Base-by-base conservation (phyloP, 2,888 invertebrate species). In the Tipula lateralis region DNA sequence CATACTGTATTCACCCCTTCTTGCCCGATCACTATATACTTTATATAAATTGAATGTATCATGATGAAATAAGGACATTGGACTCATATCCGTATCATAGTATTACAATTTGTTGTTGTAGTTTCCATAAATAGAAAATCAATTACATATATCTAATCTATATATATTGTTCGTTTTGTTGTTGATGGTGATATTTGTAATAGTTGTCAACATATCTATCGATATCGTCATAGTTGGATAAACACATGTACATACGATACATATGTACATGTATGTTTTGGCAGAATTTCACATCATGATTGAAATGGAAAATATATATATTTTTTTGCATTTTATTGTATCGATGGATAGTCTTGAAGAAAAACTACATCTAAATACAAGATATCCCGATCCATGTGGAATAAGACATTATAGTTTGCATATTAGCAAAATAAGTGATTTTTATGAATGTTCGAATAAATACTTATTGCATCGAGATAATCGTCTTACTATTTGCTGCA, bases 121-220 rank as follows among this genome's bases (percentile, higher is more conserved):
- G 24, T 12, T 66, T 66, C 66, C 66, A 66, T 66, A 66, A 66
- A 66, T 66, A 66, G 66, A 66, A 66, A 66, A 66, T 66, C 66
- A 66, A 66, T 66, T 66, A n/a, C n/a, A n/a, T n/a, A 66, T 66
- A 66, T 66, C 66, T 19, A 66, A 66, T 66, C 66, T 24, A 66
- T 24, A n/a, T n/a, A n/a, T n/a, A 66, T 66, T 66, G 16, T 50
- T 50, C 44, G 24, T 9, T 24, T 7, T 24, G 66, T 24, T 66
- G 66, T 66, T 66, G 66, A 9, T 66, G 7, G 1, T 66, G 24
- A 24, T 66, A 24, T 9, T 66, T 66, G 9, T 66, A 24, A 66
- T 66, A 19, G 24, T 66, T 66, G 24, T 24, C 66, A 66, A 50
- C 19, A 50, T n/a, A n/a, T 50, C 7, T 12, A 50, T 50, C 16